These are phyloP conservation scores for Hipparchia semele DNA, from an alignment of 2,888 invertebrate species.

Conservation along the genomic window DNA sequence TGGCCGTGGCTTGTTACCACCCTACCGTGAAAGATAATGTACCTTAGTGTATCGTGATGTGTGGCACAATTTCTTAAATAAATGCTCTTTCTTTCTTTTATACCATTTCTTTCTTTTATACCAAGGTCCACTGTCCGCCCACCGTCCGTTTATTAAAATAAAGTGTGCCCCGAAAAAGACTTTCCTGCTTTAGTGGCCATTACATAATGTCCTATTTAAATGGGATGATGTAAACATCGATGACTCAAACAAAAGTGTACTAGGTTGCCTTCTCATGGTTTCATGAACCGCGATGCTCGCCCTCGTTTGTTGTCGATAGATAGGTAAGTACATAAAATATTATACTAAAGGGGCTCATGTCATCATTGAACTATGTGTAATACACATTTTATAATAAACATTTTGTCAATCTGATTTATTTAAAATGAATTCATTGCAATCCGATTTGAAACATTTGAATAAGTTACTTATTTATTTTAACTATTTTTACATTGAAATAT, in stretches of 20 bases:
- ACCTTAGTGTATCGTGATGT: too few relatives aligned
- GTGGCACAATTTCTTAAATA: too few relatives aligned
- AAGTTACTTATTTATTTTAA: too few relatives aligned
- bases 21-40: too few relatives aligned
- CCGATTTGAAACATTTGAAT: too few relatives aligned
- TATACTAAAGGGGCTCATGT: neutral
- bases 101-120: neutral
- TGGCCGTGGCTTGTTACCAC: too few relatives aligned
- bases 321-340: neutral
- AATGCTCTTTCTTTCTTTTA: too few relatives aligned
- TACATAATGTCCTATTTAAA: constrained; percentile 6
- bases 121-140: neutral
- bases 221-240: constrained; percentile 11
- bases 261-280: constrained; percentile 1
- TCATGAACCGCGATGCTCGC: neutral
- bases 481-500: too few relatives aligned
- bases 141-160: neutral
- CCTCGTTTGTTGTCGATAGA: neutral
- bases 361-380: too few relatives aligned
- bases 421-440: too few relatives aligned
- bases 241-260: constrained; percentile 1
- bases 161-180: neutral
- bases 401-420: too few relatives aligned
- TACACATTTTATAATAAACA: too few relatives aligned
- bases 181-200: neutral